These are phyloP conservation scores for Andrena trimmerana DNA, from an alignment of 2,888 invertebrate genomes.

Conservation along the genomic window DNA sequence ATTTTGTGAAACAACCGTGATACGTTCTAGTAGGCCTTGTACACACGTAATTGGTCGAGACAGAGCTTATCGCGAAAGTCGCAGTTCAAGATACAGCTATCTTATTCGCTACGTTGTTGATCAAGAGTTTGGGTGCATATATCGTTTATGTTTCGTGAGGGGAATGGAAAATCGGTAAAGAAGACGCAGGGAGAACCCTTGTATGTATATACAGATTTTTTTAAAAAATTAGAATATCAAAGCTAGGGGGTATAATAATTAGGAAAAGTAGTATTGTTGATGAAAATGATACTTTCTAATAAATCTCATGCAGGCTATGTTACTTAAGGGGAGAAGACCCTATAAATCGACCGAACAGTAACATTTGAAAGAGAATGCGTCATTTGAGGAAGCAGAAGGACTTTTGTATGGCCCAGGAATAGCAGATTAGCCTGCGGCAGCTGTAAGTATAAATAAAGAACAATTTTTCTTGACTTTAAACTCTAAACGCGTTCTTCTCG, in stretches of 20 bases:
- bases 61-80: slow-evolving; percentile 17
- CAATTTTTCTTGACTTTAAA: too few relatives aligned
- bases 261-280: background rate
- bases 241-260: background rate
- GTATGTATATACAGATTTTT: background rate
- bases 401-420: too few relatives aligned
- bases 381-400: too few relatives aligned
- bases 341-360: too few relatives aligned
- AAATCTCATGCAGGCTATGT: background rate
- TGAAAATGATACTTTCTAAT: background rate
- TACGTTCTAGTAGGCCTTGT: slow-evolving; percentile 44
- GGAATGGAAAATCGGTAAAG: background rate
- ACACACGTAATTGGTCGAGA: slow-evolving; percentile 32
- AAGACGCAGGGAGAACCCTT: too few relatives aligned
- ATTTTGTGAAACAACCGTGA: slow-evolving; percentile 24
- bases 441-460: too few relatives aligned
- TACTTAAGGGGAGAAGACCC: background rate
- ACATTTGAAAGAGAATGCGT: too few relatives aligned
- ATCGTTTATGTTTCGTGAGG: too few relatives aligned
- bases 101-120: background rate
- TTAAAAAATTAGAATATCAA: background rate
- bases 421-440: too few relatives aligned
- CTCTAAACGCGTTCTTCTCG: too few relatives aligned
- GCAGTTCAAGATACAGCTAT: slow-evolving; percentile 7
- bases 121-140: background rate